Conservation (phyloP, 1,140 invertebrate genomes). For the Zaprionus capensis region DNA sequence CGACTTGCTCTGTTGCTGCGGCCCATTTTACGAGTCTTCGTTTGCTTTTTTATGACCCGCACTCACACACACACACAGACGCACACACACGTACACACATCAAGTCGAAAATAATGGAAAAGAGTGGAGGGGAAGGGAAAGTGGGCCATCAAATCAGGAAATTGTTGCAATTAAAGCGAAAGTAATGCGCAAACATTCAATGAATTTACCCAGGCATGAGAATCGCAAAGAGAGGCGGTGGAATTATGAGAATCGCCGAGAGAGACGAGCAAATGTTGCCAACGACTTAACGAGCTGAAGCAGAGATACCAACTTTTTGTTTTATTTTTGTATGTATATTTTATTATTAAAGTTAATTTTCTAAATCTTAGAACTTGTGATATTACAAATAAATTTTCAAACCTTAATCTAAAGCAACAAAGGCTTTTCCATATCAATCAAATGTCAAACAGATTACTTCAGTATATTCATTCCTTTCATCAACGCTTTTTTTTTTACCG, state of each 20-base stretch:
- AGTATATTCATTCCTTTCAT: too few species aligned
- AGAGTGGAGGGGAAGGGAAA: neutral
- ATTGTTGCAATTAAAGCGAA: slow-evolving; percentile 74
- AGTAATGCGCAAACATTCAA: slow-evolving; percentile 68
- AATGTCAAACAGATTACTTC: too few species aligned
- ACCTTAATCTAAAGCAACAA: too few species aligned
- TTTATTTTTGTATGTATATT: too few species aligned
- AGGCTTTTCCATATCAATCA: too few species aligned
- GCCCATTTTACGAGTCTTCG: slow-evolving; percentile 58
- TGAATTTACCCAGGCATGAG: slow-evolving; percentile 38
- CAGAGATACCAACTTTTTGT: too few species aligned
- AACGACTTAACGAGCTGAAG: neutral
- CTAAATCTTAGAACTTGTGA: too few species aligned
- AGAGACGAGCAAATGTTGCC: neutral
- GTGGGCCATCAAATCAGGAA: slow-evolving; percentile 60
- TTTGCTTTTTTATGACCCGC: slow-evolving; percentile 53
- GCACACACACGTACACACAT: slow-evolving; percentile 1
- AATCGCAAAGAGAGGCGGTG: neutral
- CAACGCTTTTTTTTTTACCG: too few species aligned
- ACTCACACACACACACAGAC: slow-evolving; percentile 9
- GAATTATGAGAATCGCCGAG: slow-evolving; percentile 11
- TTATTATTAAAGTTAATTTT: too few species aligned
- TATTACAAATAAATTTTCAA: too few species aligned
- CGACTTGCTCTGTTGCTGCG: slow-evolving; percentile 50
- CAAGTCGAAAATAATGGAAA: slow-evolving; percentile 26